Percentiles rank a stretch among this genome's conserved stretches.
Conservation (phyloP, 2,888 invertebrate species). For the Epirrita christyi region DNA sequence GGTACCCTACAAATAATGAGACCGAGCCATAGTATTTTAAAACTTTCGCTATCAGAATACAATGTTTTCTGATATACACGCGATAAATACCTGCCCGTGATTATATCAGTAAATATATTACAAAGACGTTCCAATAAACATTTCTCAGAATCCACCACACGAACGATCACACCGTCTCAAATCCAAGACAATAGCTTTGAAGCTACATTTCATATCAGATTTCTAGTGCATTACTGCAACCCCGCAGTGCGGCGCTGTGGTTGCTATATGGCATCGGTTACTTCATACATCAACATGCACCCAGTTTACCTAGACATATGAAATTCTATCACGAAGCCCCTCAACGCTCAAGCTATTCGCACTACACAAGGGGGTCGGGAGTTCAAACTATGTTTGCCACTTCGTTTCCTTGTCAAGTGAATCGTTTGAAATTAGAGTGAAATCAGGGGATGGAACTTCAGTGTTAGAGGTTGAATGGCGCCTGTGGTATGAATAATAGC, state of each 20-base stretch:
- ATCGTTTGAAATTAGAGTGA: conserved; percentile 55
- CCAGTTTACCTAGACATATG: conserved; percentile 38
- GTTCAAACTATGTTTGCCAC: conserved; percentile 40
- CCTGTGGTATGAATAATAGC: conserved; percentile 31
- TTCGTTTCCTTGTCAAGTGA: conserved; percentile 48
- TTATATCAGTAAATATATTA: too few species aligned
- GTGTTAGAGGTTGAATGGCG: conserved; percentile 42
- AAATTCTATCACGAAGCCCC: conserved; percentile 34
- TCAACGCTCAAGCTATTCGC: conserved; percentile 10
- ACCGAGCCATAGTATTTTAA: too few species aligned
- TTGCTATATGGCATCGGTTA: conserved; percentile 40
- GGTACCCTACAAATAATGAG: too few species aligned
- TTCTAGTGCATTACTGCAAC: conserved; percentile 40
- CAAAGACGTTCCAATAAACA: not conserved
- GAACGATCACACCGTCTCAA: conserved; percentile 30
- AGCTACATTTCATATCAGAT: conserved; percentile 40
- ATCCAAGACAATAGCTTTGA: conserved; percentile 37
- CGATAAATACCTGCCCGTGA: too few species aligned
- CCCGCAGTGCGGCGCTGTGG: conserved; percentile 42
- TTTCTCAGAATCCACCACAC: conserved; percentile 15
- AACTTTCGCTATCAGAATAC: too few species aligned
- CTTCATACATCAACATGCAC: conserved; percentile 43
- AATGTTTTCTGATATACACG: too few species aligned
- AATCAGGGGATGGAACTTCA: conserved; percentile 46
- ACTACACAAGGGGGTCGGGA: conserved; percentile 19